phyloP scores from a whole-genome alignment of 1,140 invertebrate species.

The Drosophila arawakana region DNA sequence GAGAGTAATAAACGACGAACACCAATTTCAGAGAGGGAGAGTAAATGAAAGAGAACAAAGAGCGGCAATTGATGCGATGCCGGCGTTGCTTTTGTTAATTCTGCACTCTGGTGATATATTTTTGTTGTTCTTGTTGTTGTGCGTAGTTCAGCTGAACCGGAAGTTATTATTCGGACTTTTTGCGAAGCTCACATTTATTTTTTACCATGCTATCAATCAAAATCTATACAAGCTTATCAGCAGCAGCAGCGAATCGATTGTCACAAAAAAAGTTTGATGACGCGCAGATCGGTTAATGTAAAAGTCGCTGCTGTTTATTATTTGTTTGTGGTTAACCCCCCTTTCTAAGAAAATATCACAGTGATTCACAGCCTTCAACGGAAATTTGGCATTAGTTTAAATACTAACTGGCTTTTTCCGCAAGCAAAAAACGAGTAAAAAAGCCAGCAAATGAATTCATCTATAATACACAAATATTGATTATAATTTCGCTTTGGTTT shows the following conservation, averaged over 20 bases:
- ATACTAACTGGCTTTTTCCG: conserved; percentile 39
- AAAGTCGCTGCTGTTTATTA: conserved; percentile 13
- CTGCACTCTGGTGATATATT: conserved; percentile 25
- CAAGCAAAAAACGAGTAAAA: background rate
- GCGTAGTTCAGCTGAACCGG: conserved; percentile 56
- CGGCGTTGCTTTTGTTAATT: conserved; percentile 35
- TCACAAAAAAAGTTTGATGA: conserved; percentile 44
- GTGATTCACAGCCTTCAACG: conserved; percentile 59
- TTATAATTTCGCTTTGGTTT: conserved; percentile 12
- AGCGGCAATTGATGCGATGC: conserved; percentile 30
- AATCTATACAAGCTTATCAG: conserved; percentile 46
- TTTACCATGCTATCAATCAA: conserved; percentile 58
- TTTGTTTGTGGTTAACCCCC: conserved; percentile 53
- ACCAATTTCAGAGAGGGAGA: conserved; percentile 3
- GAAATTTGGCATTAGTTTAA: conserved; percentile 44
- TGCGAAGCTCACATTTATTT: conserved; percentile 23
- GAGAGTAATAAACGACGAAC: conserved; percentile 5
- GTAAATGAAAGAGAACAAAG: conserved; percentile 11
- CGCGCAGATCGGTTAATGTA: conserved; percentile 37
- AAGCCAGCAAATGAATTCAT: conserved; percentile 42
- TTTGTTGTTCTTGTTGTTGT: conserved; percentile 28
- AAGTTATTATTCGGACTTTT: conserved; percentile 65
- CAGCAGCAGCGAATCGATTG: conserved; percentile 5
- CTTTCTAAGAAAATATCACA: conserved; percentile 28
- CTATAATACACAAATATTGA: conserved; percentile 13